Base-by-base conservation (phyloP, 2,113 vertebrate species). In the Scophthalmus maximus region DNA sequence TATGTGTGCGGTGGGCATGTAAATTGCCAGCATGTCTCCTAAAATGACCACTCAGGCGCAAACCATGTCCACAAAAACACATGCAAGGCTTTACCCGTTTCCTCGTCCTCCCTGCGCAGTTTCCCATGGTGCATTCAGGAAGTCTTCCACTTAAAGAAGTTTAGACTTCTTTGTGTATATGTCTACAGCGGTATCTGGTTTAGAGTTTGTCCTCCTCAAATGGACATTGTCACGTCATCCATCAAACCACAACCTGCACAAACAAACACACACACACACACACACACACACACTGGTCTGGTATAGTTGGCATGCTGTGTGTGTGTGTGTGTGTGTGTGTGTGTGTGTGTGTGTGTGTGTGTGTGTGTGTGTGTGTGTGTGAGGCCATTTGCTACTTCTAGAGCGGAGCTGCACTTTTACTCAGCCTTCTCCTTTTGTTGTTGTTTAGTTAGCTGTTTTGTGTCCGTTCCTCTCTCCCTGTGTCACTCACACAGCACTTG, bases 401-500 rank as follows among this genome's bases (percentile, higher is more conserved):
- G 63, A 60, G 38, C 17, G 52, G 61, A 64, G 53, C 57, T 63
- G 65, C 59, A 69, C 74, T 74, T 81, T 76, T 73, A 72, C 71
- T 78, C 40, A 49, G 79, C 26, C 64, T 58, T 76, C 59, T 74
- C 80, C 72, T 69, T 61, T 68, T 83, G 68, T 23, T 80, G 66
- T 73, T 81, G 78, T 87, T 84, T 86, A 64, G 76, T 79, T 82
- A 85, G 83, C 78, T 79, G 79, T 70, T 68, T 44, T 40, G 51
- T 56, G 12, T 57, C 67, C 42, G 47, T 44, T 42, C n/a, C 53
- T 23, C 8, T 50, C 27, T n/a, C 64, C 15, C 38, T 17, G 7
- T 40, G 17, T 36, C 46, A 53, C 40, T 50, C 58, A 44, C 20
- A n/a, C n/a, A n/a, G n/a, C n/a, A n/a, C n/a, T n/a, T n/a, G n/a